Evolutionary conservation across 2,797 vertebrate species (phyloP).

Genomic region (Morelia viridis): DNA sequence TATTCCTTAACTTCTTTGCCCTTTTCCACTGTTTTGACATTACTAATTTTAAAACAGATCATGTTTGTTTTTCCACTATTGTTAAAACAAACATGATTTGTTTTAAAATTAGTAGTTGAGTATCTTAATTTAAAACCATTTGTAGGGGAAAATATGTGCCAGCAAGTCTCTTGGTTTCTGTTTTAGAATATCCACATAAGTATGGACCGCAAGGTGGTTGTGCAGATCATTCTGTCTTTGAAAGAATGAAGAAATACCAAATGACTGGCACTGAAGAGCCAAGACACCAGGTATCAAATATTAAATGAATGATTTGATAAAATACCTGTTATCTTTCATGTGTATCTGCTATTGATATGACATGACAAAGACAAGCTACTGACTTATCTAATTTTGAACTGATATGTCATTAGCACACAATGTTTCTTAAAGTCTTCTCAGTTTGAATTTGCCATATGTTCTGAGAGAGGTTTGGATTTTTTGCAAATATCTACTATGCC

Average conservation of each 20-base stretch:
- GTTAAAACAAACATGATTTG: too few species aligned
- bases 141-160: neutral
- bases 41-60: neutral
- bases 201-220: slow-evolving; percentile 94
- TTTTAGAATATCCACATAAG: slow-evolving; percentile 94
- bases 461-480: neutral
- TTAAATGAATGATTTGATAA: neutral
- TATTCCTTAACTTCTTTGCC: neutral
- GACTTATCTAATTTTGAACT: neutral
- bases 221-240: slow-evolving; percentile 91
- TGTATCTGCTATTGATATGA: neutral
- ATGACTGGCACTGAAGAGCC: slow-evolving; percentile 78
- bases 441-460: neutral
- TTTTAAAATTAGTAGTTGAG: neutral
- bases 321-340: neutral
- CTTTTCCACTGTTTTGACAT: neutral
- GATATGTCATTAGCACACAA: neutral
- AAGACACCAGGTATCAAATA: slow-evolving; percentile 76
- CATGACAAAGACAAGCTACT: neutral
- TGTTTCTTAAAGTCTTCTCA: neutral
- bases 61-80: too few species aligned
- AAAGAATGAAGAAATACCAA: slow-evolving; percentile 94
- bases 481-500: neutral
- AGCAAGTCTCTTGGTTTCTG: slow-evolving; percentile 40
- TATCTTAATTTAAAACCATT: neutral